Evolutionary conservation across 2,888 invertebrate genomes (phyloP).

Genomic region (Tinea trinotella): DNA sequence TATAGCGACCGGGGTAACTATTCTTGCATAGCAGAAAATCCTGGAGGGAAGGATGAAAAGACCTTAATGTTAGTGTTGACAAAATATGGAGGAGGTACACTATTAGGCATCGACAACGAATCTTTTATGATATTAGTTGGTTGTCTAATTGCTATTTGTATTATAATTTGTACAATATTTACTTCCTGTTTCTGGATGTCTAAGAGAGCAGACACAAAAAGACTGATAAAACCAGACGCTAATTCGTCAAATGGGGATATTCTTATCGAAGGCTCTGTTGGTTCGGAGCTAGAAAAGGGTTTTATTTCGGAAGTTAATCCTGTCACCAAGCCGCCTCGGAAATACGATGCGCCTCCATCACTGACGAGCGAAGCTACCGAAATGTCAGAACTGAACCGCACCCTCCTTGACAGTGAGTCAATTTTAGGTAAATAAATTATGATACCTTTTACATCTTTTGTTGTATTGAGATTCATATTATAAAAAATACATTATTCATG

Average conservation of each 20-base stretch:
- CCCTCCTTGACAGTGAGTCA: constrained; percentile 82
- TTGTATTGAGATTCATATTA: no score
- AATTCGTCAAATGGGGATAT: constrained; percentile 77
- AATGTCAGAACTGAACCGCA: constrained; percentile 85
- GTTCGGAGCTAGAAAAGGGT: constrained; percentile 85
- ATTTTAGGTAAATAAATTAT: constrained; percentile 71
- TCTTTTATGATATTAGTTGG: constrained; percentile 69
- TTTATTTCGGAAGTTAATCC: constrained; percentile 87
- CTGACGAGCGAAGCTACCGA: constrained; percentile 80
- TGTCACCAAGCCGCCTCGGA: constrained; percentile 83
- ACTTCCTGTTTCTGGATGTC: constrained; percentile 69
- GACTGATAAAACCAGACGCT: constrained; percentile 74
- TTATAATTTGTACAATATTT: constrained; percentile 60
- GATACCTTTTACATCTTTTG: no score
- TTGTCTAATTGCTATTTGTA: constrained; percentile 52
- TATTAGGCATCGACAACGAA: constrained; percentile 63
- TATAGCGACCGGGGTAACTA: constrained; percentile 81
- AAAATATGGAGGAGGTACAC: constrained; percentile 58
- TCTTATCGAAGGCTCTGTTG: constrained; percentile 79
- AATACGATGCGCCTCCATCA: constrained; percentile 77
- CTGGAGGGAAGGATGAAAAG: constrained; percentile 83
- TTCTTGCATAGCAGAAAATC: constrained; percentile 85
- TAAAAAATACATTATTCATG: no score
- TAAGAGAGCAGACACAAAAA: constrained; percentile 63
- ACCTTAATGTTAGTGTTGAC: constrained; percentile 77